Evolutionary conservation across 2,797 vertebrate species (phyloP).

Genomic region (Sphenodon punctatus): DNA sequence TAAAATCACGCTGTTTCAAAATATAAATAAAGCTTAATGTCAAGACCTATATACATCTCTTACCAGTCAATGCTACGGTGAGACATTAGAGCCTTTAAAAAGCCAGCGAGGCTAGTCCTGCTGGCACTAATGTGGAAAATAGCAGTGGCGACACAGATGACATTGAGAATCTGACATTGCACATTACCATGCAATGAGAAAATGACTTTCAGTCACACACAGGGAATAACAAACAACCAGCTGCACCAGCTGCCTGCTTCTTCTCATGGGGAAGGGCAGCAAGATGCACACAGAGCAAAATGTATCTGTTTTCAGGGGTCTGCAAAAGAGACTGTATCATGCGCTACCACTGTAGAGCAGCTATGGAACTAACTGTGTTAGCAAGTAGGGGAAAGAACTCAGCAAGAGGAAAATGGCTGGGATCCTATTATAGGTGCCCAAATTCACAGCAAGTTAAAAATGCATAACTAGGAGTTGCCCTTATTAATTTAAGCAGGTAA

Average conservation of each 20-base stretch:
- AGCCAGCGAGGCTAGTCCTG: background rate
- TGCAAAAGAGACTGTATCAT: too few species aligned
- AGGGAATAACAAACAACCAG: background rate
- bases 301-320: background rate
- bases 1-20: background rate
- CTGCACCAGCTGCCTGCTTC: background rate
- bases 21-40: background rate
- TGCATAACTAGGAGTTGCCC: too few species aligned
- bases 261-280: background rate
- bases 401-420: too few species aligned
- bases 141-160: background rate
- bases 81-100: background rate
- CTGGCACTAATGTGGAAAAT: background rate
- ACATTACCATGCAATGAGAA: background rate
- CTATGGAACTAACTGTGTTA: background rate
- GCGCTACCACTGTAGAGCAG: too few species aligned
- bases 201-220: background rate
- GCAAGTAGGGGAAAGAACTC: background rate
- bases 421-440: background rate
- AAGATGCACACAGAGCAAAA: background rate
- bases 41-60: background rate
- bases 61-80: background rate
- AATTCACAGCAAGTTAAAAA: background rate
- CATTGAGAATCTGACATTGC: background rate
- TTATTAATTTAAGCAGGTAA: too few species aligned